These are phyloP conservation scores for Geotrupes spiniger DNA, from an alignment of 2,888 invertebrate species.

Conservation along the genomic window DNA sequence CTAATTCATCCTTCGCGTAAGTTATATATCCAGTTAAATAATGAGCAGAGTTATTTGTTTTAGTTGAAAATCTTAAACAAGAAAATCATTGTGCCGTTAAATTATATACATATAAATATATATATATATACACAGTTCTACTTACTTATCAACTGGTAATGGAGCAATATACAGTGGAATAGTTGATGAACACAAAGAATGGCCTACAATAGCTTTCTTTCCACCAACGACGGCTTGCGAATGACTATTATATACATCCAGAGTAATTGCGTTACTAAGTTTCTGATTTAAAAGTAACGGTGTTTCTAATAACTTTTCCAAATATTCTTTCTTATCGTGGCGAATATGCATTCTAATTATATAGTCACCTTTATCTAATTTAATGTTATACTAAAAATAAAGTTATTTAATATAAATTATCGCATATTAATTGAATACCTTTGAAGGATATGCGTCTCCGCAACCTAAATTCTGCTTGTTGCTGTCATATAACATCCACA, in stretches of 20 bases:
- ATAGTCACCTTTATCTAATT: slow-evolving; percentile 95
- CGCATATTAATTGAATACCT: slow-evolving; percentile 52
- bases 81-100: too few relatives aligned
- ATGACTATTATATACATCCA: slow-evolving; percentile 75
- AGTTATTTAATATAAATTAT: slow-evolving; percentile 11
- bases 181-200: slow-evolving; percentile 50
- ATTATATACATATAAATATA: background rate
- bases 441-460: slow-evolving; percentile 87
- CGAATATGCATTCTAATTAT: slow-evolving; percentile 81
- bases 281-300: slow-evolving; percentile 75
- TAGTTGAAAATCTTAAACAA: slow-evolving; percentile 43
- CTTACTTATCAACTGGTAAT: slow-evolving; percentile 80
- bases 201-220: slow-evolving; percentile 61
- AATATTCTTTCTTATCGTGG: slow-evolving; percentile 79
- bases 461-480: slow-evolving; percentile 83
- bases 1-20: slow-evolving; percentile 81
- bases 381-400: slow-evolving; percentile 69
- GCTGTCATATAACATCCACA: slow-evolving; percentile 93
- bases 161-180: slow-evolving; percentile 79
- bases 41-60: slow-evolving; percentile 58
- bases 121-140: slow-evolving; percentile 29
- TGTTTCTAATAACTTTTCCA: slow-evolving; percentile 83
- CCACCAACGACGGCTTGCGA: slow-evolving; percentile 71
- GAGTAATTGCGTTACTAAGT: slow-evolving; percentile 63
- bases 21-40: slow-evolving; percentile 76